Evolutionary conservation across 2,797 vertebrate genomes (phyloP).

Genomic region (Dallia pectoralis): DNA sequence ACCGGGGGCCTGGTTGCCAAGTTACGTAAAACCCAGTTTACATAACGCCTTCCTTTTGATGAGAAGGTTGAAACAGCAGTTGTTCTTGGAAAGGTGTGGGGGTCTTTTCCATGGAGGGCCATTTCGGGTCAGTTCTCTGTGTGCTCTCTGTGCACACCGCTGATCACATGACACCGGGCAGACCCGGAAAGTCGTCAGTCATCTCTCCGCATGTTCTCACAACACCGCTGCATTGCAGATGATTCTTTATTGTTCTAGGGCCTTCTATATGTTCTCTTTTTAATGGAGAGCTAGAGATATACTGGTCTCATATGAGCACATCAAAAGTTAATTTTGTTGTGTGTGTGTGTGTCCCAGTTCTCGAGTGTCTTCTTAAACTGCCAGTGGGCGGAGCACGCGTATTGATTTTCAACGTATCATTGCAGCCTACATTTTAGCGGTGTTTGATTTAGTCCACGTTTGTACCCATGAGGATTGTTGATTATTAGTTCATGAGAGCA

Average conservation of each 20-base stretch:
- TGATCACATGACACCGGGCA: not conserved
- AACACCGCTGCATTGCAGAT: no score
- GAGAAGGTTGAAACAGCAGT: not conserved
- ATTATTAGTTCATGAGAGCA: not conserved
- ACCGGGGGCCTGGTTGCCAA: not conserved
- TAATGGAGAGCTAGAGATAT: not conserved
- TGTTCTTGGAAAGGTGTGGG: not conserved
- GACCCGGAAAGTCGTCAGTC: not conserved
- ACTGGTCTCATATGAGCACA: not conserved
- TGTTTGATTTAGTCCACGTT: not conserved
- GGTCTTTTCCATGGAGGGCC: not conserved
- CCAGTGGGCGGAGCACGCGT: not conserved
- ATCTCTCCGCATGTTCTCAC: not conserved
- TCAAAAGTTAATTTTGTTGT: not conserved
- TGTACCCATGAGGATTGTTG: not conserved
- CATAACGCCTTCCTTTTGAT: not conserved
- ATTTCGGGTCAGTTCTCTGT: not conserved
- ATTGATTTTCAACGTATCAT: not conserved
- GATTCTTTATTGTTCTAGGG: not conserved
- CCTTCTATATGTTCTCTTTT: not conserved
- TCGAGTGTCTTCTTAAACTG: not conserved
- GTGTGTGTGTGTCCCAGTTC: not conserved
- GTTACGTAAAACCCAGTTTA: slow-evolving; percentile 1
- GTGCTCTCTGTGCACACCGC: not conserved
- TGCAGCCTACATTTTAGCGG: not conserved